These are phyloP conservation scores for Bombus waltoni DNA, from an alignment of 1,140 invertebrate species.

Conservation along the genomic window DNA sequence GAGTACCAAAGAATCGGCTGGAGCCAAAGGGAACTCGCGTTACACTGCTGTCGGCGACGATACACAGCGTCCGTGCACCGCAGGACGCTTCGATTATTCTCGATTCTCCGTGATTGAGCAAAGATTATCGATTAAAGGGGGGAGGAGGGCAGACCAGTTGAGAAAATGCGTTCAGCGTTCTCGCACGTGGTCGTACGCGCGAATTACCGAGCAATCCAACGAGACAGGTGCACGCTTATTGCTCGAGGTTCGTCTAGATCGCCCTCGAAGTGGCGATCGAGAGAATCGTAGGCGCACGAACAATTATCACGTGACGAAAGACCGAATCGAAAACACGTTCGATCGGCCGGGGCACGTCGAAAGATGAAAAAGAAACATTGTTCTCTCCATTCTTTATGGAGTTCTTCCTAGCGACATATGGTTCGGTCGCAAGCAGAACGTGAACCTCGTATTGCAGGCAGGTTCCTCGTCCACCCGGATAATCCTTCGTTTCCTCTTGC, in stretches of 20 bases:
- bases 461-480: no score
- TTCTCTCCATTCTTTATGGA: not conserved
- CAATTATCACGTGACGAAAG: not conserved
- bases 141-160: slow-evolving; percentile 31
- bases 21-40: slow-evolving; percentile 29
- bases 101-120: slow-evolving; percentile 66
- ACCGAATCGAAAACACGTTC: not conserved
- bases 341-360: slow-evolving; percentile 17
- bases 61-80: slow-evolving; percentile 18
- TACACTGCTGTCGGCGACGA: slow-evolving; percentile 45
- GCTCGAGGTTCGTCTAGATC: not conserved
- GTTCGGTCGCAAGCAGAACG: not conserved
- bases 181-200: slow-evolving; percentile 1
- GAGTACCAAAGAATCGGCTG: slow-evolving; percentile 2
- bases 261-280: not conserved
- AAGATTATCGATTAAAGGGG: slow-evolving; percentile 64
- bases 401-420: not conserved
- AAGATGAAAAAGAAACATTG: slow-evolving; percentile 13
- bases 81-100: slow-evolving; percentile 42
- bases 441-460: slow-evolving; percentile 11
- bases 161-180: slow-evolving; percentile 8
- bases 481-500: not conserved
- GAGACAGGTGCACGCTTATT: no score
- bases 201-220: not conserved
- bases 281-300: not conserved